phyloP scores from a whole-genome alignment of 2,113 vertebrate genomes.

The Herpetotheres cachinnans region DNA sequence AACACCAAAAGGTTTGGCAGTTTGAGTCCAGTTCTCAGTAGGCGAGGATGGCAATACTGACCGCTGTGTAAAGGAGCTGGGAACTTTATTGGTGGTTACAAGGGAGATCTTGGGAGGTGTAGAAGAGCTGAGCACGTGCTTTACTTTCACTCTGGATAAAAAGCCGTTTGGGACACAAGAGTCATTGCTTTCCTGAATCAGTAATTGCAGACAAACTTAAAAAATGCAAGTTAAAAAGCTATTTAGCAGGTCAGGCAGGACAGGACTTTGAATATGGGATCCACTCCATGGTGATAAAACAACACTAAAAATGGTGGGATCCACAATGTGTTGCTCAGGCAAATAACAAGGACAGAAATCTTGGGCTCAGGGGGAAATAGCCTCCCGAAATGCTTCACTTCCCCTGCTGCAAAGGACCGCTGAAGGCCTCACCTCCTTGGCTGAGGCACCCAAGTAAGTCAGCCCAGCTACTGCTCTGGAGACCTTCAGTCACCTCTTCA shows the following conservation, averaged over 20 bases:
- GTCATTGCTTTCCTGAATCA: background rate
- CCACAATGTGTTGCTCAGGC: accelerated
- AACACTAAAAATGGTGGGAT: background rate
- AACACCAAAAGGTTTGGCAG: background rate
- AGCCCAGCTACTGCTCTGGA: background rate
- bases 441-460: background rate
- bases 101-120: background rate
- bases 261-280: background rate
- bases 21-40: background rate
- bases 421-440: background rate
- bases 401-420: background rate
- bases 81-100: background rate
- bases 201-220: background rate
- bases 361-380: background rate
- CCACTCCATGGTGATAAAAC: background rate
- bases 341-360: background rate
- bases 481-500: background rate
- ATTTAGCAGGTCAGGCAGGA: background rate
- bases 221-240: background rate
- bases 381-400: background rate
- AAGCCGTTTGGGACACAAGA: background rate
- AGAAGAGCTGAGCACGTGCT: background rate
- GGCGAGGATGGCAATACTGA: background rate
- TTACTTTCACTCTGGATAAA: background rate
- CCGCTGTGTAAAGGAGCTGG: accelerated